Evolutionary conservation across 1,140 invertebrate genomes (phyloP), one percentile per base, ranked within the genome.

Genomic region (Aplysia californica): DNA sequence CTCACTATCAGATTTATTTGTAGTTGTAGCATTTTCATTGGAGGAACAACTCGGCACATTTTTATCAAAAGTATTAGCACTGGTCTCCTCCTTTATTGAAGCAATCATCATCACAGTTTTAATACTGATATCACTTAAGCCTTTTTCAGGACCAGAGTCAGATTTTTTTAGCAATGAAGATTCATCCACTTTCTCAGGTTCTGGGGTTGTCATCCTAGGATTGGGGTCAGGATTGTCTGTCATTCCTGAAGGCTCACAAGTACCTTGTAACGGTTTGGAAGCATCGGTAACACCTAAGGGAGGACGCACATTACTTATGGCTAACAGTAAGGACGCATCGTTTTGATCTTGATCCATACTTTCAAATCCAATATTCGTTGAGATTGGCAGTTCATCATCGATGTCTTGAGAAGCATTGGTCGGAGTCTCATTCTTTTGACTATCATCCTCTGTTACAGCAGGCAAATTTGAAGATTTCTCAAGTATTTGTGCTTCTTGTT

Each of bases 311-410:
- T 72, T 72, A 59, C 70, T 41, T 1, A 72, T 72, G 36, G 29
- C 70, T 5, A 72, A 38, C 39, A 72, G 70, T n/a, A 72, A 23
- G 6, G 70, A 72, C 3, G 58, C 70, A 39, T 72, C 70, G 26
- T 59, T 72, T 23, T 72, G 70, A 72, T 61, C 56, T 38, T 56
- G n/a, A 58, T 35, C 58, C 18, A 21, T 21, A 21, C 31, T 33
- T 10, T 70, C 68, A 70, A 56, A 70, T 3, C 68, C 41, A 56
- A 56, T 15, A 36, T 26, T 33, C 6, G 4, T n/a, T 35, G 41
- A 1, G 18, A 50, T 31, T 55, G 1, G 20, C 23, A 55, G 10
- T 6, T 21, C 29, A n/a, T n/a, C 23, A 3, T 70, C 68, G 2
- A 2, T 2, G 18, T 70, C 68, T 56, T 70, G 10, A 23, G 2